Percentiles rank a stretch among this genome's conserved stretches.
phyloP scores from a whole-genome alignment of 2,797 vertebrate species.

The Paramormyrops hopkinsi region DNA sequence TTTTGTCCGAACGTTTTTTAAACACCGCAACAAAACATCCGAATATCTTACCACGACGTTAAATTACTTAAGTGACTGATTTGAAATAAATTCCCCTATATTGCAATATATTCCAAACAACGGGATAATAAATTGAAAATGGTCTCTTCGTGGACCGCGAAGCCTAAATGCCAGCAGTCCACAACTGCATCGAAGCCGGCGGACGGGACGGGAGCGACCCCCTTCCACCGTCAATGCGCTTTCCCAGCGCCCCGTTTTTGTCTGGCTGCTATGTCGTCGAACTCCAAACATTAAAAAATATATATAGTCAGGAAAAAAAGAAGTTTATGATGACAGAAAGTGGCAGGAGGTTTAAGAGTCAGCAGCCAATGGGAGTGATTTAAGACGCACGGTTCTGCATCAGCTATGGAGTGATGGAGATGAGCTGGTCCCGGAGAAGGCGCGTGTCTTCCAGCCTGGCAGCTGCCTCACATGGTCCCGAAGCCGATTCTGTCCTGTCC shows the following conservation, averaged over 20 bases:
- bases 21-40: not conserved
- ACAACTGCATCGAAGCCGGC: not conserved
- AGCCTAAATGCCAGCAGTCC: constrained; percentile 1
- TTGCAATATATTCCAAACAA: not conserved
- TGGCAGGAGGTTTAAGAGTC: not conserved
- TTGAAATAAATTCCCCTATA: not conserved
- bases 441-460: not conserved
- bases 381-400: not conserved
- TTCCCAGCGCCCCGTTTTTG: not conserved
- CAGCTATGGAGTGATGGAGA: not conserved
- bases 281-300: constrained; percentile 1
- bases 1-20: not conserved
- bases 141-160: not conserved
- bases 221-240: not conserved
- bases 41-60: not conserved
- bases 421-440: not conserved
- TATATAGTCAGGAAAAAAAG: not conserved
- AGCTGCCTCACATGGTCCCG: not conserved
- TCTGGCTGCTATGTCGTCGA: not conserved
- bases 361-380: not conserved
- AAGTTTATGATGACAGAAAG: constrained; percentile 7
- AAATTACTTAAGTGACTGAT: not conserved
- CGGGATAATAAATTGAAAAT: not conserved
- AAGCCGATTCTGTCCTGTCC: not conserved
- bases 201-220: not conserved